These are phyloP conservation scores for Scaptomyza pallida DNA, from an alignment of 1,140 invertebrate genomes.

Conservation along the genomic window DNA sequence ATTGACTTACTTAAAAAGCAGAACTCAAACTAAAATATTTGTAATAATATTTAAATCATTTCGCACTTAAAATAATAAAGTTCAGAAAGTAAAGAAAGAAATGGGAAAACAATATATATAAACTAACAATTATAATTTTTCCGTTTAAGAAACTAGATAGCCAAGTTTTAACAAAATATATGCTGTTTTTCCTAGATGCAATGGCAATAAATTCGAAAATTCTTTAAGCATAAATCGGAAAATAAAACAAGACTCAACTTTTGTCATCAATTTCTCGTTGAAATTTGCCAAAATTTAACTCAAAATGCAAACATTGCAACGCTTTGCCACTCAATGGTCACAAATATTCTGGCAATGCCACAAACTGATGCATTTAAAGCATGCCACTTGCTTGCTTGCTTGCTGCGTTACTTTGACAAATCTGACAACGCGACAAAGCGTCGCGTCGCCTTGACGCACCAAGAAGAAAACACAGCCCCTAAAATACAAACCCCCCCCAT, in stretches of 20 bases:
- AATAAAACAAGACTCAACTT: not conserved
- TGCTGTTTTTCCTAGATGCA: too few relatives aligned
- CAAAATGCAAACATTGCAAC: constrained; percentile 8
- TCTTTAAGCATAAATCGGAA: not conserved
- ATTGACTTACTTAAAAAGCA: not conserved
- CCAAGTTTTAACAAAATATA: too few relatives aligned
- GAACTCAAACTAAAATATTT: not conserved
- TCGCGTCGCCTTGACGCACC: constrained; percentile 58
- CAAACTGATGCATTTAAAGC: constrained; percentile 36
- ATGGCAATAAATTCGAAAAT: too few relatives aligned
- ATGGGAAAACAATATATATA: not conserved
- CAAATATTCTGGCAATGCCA: constrained; percentile 4
- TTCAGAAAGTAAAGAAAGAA: not conserved
- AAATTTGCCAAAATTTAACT: too few relatives aligned
- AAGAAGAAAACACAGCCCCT: not conserved
- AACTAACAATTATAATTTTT: too few relatives aligned
- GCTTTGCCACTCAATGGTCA: constrained; percentile 18
- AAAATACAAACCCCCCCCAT: not conserved
- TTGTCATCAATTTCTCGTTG: not conserved
- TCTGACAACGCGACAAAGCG: constrained; percentile 74
- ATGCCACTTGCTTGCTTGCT: constrained; percentile 18
- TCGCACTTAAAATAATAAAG: too few relatives aligned
- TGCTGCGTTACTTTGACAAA: constrained; percentile 57
- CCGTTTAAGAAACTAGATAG: too few relatives aligned
- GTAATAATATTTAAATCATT: not conserved